Evolutionary conservation across 1,140 invertebrate species (phyloP), one percentile per base, ranked within the genome.

Genomic region (Drosophila subpulchrella): DNA sequence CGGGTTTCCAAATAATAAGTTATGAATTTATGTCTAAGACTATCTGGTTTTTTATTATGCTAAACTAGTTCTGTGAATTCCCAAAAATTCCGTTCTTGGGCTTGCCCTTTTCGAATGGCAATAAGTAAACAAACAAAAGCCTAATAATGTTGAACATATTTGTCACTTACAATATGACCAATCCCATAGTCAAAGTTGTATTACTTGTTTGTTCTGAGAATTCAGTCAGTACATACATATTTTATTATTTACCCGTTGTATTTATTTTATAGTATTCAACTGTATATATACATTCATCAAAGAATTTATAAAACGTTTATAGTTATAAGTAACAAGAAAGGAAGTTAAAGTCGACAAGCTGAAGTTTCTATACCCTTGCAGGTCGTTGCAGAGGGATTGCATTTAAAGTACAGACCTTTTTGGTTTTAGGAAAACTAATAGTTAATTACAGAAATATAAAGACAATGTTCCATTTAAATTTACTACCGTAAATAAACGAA

Each of bases 1-100:
- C 67, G 12, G 51, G 67, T 68, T 71, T 30, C 1, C 4, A 41
- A 56, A 47, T 32, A 13, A 6, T 30, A 47, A 48, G 27, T 39
- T 15, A 56, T 4, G 6, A 24, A 51, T 13, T 1, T 30, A 0
- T 15, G 11, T 6, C 10, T 41, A 17, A 20, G 59, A 8, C 17
- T 4, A 24, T 32, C 12, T 6, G 38, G 7, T 53, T 42, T 4
- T 3, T 17, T 0, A 15, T 56, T 48, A 68, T 56, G 62, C 34
- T 20, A 30, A 48, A 36, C 27, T 24, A 57, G 34, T 39, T 57
- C 6, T 41, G 8, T 8, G n/a, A 17, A 54, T 27, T 15, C n/a
- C 0, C 0, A 48, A 12, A 46, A 11, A 15, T 66, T 4, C 3
- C 11, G 17, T 32, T 17, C 15, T 11, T 27, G 11, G 12, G 2